Conservation (phyloP, 2,888 invertebrate species). For the Gryllus longicercus region DNA sequence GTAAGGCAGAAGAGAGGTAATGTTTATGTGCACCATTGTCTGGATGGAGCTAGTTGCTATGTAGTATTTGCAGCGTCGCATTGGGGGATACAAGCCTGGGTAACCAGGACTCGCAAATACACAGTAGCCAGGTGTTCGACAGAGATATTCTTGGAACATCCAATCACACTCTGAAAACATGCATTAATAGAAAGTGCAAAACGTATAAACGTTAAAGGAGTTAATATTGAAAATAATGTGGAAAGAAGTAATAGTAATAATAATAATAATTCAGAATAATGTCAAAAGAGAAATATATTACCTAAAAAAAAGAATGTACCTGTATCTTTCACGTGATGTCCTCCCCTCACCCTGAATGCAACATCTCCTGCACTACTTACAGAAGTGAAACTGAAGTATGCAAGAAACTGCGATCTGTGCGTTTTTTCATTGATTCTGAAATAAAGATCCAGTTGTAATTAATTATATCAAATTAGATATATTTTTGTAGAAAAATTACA, state of each 20-base stretch:
- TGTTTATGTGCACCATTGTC: slow-evolving; percentile 62
- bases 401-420: slow-evolving; percentile 69
- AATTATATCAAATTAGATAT: too few relatives aligned
- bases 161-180: slow-evolving; percentile 65
- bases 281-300: slow-evolving; percentile 42
- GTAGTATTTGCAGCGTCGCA: slow-evolving; percentile 64
- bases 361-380: slow-evolving; percentile 64
- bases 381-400: slow-evolving; percentile 75
- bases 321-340: slow-evolving; percentile 63
- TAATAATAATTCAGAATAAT: neutral
- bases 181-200: neutral
- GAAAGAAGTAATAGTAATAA: neutral
- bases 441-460: slow-evolving; percentile 39
- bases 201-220: too few relatives aligned
- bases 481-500: too few relatives aligned
- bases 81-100: slow-evolving; percentile 65
- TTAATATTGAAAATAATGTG: neutral
- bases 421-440: slow-evolving; percentile 68
- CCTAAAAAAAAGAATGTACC: slow-evolving; percentile 48
- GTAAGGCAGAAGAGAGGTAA: slow-evolving; percentile 63
- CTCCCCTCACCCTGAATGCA: slow-evolving; percentile 68
- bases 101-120: slow-evolving; percentile 70
- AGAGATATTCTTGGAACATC: slow-evolving; percentile 68
- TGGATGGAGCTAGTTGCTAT: slow-evolving; percentile 66
- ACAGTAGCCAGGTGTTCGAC: slow-evolving; percentile 58